Conservation (phyloP, 1,140 invertebrate species). For the Drosophila sulfurigaster region DNA sequence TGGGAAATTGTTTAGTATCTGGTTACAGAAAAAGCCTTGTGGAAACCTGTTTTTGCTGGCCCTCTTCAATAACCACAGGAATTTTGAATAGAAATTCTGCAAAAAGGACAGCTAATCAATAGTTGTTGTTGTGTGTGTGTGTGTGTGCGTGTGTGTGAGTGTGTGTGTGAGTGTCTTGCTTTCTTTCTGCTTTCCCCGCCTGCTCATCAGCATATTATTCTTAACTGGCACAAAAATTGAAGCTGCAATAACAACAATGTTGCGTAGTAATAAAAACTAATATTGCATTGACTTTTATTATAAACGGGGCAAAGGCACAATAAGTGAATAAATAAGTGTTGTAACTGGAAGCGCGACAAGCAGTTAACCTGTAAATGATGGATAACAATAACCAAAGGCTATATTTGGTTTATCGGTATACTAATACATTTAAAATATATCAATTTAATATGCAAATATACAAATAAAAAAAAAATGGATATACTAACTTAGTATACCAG, state of each 20-base stretch:
- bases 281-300: constrained; percentile 18
- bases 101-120: constrained; percentile 9
- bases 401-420: no score
- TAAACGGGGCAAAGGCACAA: neutral
- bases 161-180: no score
- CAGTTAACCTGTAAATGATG: neutral
- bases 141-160: no score
- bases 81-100: neutral
- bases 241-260: neutral
- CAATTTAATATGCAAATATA: no score
- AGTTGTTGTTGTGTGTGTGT: neutral
- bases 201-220: neutral
- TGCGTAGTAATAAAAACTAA: constrained; percentile 19
- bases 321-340: neutral
- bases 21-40: neutral
- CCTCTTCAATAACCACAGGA: neutral
- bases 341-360: neutral
- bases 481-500: no score
- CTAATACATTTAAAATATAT: no score
- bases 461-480: no score
- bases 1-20: neutral
- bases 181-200: no score
- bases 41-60: neutral
- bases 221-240: neutral
- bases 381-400: neutral